Evolutionary conservation across 2,797 vertebrate species (phyloP).

Genomic region (Pagetopsis macropterus): DNA sequence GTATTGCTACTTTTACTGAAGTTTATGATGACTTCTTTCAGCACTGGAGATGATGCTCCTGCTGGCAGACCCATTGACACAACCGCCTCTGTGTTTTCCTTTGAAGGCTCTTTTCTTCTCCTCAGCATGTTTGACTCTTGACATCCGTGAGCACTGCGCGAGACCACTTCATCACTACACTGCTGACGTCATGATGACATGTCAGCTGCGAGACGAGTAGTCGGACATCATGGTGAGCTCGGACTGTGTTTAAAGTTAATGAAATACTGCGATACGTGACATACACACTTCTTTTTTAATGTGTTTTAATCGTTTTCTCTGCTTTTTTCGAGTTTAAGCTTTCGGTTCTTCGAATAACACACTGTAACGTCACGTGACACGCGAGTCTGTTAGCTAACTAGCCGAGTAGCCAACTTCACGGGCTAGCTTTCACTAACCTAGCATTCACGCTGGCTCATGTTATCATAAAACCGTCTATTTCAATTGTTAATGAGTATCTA

Average conservation of each 20-base stretch:
- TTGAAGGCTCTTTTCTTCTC: not conserved
- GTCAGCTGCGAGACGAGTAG: not conserved
- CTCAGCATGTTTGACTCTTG: not conserved
- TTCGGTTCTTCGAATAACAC: accelerated
- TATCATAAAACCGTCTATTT: not conserved
- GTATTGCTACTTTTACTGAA: no score
- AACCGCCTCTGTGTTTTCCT: not conserved
- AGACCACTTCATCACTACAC: not conserved
- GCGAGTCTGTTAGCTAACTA: not conserved
- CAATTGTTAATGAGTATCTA: not conserved
- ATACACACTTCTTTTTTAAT: not conserved
- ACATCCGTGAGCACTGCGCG: not conserved
- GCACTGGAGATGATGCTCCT: slow-evolving; percentile 12
- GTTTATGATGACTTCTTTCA: no score
- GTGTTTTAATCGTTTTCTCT: accelerated
- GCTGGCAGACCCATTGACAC: not conserved
- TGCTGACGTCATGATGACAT: slow-evolving; percentile 30
- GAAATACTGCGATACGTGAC: not conserved
- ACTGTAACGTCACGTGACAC: no score
- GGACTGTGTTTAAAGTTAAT: accelerated
- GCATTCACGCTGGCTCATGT: not conserved
- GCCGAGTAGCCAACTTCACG: slow-evolving; percentile 15
- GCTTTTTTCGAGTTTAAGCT: not conserved
- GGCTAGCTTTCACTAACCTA: not conserved
- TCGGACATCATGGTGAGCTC: slow-evolving; percentile 51